These are phyloP conservation scores for Ptilonorhynchus violaceus DNA, from an alignment of 2,113 vertebrate species.

Conservation along the genomic window DNA sequence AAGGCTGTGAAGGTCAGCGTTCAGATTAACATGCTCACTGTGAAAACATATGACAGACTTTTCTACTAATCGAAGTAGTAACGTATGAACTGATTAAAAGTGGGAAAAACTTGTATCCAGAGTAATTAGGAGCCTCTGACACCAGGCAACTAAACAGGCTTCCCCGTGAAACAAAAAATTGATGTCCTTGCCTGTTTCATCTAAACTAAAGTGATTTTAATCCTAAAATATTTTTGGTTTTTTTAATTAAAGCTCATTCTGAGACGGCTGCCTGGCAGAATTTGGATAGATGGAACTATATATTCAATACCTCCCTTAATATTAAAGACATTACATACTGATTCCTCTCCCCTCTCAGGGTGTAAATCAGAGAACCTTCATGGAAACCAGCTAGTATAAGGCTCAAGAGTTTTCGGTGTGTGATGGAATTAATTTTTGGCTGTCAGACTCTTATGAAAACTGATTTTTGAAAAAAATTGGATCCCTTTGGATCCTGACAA, in stretches of 20 bases:
- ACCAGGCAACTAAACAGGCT: background rate
- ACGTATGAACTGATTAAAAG: background rate
- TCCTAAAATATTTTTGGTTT: background rate
- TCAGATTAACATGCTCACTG: slow-evolving; percentile 39
- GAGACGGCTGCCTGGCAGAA: background rate
- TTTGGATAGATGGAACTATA: background rate
- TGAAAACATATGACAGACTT: background rate
- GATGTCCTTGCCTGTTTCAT: background rate
- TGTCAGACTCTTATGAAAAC: background rate
- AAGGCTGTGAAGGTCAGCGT: slow-evolving; percentile 49
- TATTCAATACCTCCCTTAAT: background rate
- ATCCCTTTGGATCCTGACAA: background rate
- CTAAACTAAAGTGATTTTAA: background rate
- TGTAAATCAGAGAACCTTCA: background rate
- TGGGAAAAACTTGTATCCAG: background rate
- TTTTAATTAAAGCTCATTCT: background rate
- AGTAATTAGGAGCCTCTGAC: background rate
- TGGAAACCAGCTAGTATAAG: background rate
- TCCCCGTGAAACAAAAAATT: background rate
- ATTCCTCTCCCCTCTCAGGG: background rate
- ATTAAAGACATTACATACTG: background rate
- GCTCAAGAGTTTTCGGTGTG: background rate
- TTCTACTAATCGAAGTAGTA: background rate
- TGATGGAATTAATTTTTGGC: background rate
- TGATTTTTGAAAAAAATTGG: background rate